phyloP scores from a whole-genome alignment of 2,113 vertebrate species.

The Emydura subglobosa region DNA sequence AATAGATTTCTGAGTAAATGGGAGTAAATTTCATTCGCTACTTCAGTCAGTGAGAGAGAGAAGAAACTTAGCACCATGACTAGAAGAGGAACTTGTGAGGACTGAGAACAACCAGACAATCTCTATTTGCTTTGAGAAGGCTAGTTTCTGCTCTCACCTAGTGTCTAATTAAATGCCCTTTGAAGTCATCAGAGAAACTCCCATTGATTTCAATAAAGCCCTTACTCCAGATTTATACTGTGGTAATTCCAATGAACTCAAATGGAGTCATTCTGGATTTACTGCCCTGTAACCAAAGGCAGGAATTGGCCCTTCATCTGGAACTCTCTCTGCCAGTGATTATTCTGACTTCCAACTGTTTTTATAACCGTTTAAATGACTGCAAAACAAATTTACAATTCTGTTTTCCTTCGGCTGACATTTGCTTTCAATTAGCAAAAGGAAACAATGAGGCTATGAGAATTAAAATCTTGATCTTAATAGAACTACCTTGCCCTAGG shows the following conservation, averaged over 20 bases:
- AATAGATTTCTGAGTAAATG: too few species aligned
- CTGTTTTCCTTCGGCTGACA: neutral
- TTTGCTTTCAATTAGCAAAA: neutral
- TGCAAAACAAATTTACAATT: neutral
- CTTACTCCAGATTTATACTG: neutral
- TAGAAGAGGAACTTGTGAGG: neutral
- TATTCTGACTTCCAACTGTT: neutral
- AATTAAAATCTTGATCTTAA: neutral
- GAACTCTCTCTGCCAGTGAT: neutral
- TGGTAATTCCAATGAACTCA: fast-evolving
- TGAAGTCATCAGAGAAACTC: fast-evolving
- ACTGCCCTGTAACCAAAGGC: fast-evolving
- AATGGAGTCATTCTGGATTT: fast-evolving
- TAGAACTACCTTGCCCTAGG: neutral
- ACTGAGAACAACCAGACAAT: fast-evolving
- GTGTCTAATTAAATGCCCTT: neutral
- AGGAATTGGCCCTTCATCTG: neutral
- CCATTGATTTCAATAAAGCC: neutral
- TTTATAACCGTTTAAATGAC: neutral
- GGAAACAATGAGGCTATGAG: neutral
- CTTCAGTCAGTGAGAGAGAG: neutral
- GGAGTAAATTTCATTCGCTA: neutral
- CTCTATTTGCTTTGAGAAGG: fast-evolving
- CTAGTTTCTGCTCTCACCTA: fast-evolving
- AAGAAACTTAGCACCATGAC: fast-evolving